Base-by-base conservation (phyloP, 2,113 vertebrate genomes). In the Protobothrops mucrosquamatus region DNA sequence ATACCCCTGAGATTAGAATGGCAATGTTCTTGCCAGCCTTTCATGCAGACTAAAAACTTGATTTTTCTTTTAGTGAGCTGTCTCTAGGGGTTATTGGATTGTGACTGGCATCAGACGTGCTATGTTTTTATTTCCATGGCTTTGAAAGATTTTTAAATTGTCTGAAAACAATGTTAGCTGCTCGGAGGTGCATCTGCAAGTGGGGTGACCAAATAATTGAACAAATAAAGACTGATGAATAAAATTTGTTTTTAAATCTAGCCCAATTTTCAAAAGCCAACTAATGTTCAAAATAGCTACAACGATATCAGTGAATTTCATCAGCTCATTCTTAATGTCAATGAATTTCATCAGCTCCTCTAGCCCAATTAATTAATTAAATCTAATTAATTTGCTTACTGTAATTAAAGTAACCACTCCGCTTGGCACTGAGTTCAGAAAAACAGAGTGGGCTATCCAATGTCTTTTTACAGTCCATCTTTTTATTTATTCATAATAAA, bases 401-500 rank as follows among this genome's bases (percentile, higher is more conserved):
- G 74, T 29, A 74, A 69, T 69, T 52, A 74, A 90, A 29, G 29
- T 34, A n/a, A 39, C 46, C 18, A 81, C 7, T 54, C 26, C 0
- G 26, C 52, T 85, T 26, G 23, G 34, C n/a, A 29, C 20, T 39
- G n/a, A n/a, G 22, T 85, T 56, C 56, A 87, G 29, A 92, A 92
- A 87, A 46, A 61, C 51, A 89, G 74, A 43, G 24, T 39, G 85
- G 55, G 26, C 85, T 57, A 15, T 3, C 6, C 1, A 18, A 56
- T 81, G 9, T 87, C 2, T 20, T 48, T 23, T 24, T 85, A 0
- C 18, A 0, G 15, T 89, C 5, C 23, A 0, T 15, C n/a, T 0
- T 0, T 0, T 1, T 0, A 0, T 1, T 10, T 4, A 15, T 57
- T 14, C 89, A 39, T 6, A 1, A 5, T 26, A 88, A 55, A 29